A percentile compares a stretch with the other conserved stretches of the same genome.
phyloP scores from a whole-genome alignment of 1,140 invertebrate genomes.

The Archegozetes longisetosus region DNA sequence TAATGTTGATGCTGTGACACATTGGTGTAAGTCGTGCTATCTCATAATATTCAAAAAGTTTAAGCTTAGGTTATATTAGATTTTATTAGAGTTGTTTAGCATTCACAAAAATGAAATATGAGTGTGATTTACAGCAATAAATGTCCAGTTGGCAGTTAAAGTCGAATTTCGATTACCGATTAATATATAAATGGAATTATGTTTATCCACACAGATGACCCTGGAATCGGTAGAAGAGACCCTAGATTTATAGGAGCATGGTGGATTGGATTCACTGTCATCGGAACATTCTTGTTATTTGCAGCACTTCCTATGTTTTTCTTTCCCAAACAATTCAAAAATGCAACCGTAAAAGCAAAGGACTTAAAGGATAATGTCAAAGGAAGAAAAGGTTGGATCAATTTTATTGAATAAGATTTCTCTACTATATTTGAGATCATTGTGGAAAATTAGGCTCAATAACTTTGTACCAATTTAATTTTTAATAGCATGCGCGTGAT shows the following conservation, averaged over 20 bases:
- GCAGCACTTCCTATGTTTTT: conserved; percentile 21
- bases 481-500: too few species aligned
- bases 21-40: too few species aligned
- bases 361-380: conserved; percentile 8
- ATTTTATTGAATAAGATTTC: neutral
- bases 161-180: neutral
- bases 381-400: neutral
- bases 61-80: too few species aligned
- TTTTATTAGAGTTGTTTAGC: too few species aligned
- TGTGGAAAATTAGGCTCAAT: neutral
- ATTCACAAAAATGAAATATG: too few species aligned
- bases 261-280: conserved; percentile 36
- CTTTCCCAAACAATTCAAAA: conserved; percentile 19
- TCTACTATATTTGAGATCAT: too few species aligned
- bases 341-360: neutral
- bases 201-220: conserved; percentile 18
- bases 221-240: conserved; percentile 24
- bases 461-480: too few species aligned
- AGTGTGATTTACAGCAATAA: too few species aligned
- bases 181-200: neutral
- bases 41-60: too few species aligned
- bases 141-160: too few species aligned
- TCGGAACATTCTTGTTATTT: conserved; percentile 18
- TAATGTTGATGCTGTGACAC: too few species aligned
- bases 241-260: conserved; percentile 32